These are phyloP conservation scores for Molanna angustata DNA, from an alignment of 2,888 invertebrate species.

Conservation along the genomic window DNA sequence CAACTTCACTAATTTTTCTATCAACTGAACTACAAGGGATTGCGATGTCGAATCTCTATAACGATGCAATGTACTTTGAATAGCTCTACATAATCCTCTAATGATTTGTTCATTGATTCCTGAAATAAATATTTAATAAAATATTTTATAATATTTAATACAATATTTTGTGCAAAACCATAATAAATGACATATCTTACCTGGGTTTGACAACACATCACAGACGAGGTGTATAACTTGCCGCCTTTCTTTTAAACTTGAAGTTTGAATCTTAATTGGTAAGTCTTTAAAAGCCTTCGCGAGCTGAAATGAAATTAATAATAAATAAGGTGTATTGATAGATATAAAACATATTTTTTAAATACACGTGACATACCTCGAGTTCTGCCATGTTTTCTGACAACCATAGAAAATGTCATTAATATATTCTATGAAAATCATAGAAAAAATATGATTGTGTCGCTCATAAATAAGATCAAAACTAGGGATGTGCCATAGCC, in stretches of 20 bases:
- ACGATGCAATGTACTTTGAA: conserved; percentile 73
- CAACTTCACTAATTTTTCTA: conserved; percentile 60
- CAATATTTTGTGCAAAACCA: too few relatives aligned
- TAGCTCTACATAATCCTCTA: conserved; percentile 73
- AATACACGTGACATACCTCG: conserved; percentile 59
- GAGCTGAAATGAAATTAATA: conserved; percentile 49
- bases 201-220: conserved; percentile 68
- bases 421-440: too few relatives aligned
- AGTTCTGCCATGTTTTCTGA: conserved; percentile 63
- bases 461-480: too few relatives aligned
- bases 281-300: conserved; percentile 69
- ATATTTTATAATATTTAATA: conserved; percentile 1
- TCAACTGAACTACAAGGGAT: conserved; percentile 66
- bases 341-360: conserved; percentile 14
- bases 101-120: conserved; percentile 76
- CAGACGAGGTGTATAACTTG: conserved; percentile 66
- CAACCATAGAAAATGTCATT: conserved; percentile 17
- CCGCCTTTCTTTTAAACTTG: conserved; percentile 68
- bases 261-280: conserved; percentile 68
- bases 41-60: conserved; percentile 80
- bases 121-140: conserved; percentile 41
- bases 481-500: too few relatives aligned
- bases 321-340: conserved; percentile 35
- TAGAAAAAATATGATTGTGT: too few relatives aligned
- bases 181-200: too few relatives aligned